phyloP scores from a whole-genome alignment of 2,113 vertebrate species.

The Gadus chalcogrammus region DNA sequence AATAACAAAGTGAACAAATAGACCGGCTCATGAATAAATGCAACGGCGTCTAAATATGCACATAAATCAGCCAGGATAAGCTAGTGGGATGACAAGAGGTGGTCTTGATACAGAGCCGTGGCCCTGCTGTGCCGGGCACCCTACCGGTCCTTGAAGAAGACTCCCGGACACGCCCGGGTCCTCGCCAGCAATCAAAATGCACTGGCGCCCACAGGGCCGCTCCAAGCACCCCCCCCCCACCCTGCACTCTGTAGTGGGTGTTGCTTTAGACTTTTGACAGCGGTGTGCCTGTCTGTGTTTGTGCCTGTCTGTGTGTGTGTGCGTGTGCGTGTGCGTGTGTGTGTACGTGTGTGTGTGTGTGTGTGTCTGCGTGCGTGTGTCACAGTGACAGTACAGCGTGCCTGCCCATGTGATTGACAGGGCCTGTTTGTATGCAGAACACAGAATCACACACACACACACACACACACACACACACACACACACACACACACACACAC shows the following conservation, averaged over 20 bases:
- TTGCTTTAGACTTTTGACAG: constrained; percentile 51
- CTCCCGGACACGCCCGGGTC: constrained; percentile 27
- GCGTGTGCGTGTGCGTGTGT: too few species aligned
- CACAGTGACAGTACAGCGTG: constrained; percentile 41
- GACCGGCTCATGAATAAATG: constrained; percentile 48
- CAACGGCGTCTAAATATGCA: constrained; percentile 43
- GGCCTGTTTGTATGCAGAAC: constrained; percentile 61
- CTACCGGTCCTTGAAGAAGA: constrained; percentile 38
- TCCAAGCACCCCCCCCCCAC: too few species aligned
- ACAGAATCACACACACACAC: background rate
- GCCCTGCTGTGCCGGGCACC: constrained; percentile 16
- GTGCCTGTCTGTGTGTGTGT: too few species aligned
- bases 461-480: too few species aligned
- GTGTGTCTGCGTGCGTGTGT: too few species aligned
- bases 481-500: too few species aligned
- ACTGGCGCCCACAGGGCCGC: constrained; percentile 23
- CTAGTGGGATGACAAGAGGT: constrained; percentile 40
- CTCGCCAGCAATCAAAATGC: constrained; percentile 53
- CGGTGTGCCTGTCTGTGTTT: background rate
- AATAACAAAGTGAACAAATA: constrained; percentile 45
- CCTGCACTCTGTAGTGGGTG: constrained; percentile 27
- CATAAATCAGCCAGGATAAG: constrained; percentile 34
- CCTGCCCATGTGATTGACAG: constrained; percentile 51
- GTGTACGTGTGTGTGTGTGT: too few species aligned
- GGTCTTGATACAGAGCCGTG: constrained; percentile 26